A percentile compares a stretch with the other conserved stretches of the same genome.
These are phyloP conservation scores for Stegastes partitus DNA, from an alignment of 2,113 vertebrate species.

Conservation along the genomic window DNA sequence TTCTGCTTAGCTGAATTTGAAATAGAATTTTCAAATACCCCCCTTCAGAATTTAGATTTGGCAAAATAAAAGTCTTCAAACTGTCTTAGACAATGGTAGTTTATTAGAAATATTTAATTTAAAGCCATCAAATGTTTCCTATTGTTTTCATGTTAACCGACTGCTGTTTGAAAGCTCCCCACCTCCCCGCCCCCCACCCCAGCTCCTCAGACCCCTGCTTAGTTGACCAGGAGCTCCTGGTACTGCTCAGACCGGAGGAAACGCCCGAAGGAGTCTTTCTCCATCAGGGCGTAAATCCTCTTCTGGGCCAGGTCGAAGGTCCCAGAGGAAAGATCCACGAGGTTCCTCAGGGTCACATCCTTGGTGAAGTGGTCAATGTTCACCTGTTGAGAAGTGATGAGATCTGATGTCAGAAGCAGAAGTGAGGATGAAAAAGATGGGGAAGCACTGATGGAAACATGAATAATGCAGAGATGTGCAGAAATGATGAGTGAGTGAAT, in stretches of 20 bases:
- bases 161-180: slow-evolving; percentile 56
- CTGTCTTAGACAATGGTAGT: slow-evolving; percentile 6
- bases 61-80: slow-evolving; percentile 36
- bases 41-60: slow-evolving; percentile 1
- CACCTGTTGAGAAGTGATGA: slow-evolving; percentile 83
- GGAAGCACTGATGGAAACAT: too few relatives aligned
- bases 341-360: slow-evolving; percentile 92
- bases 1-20: slow-evolving; percentile 4
- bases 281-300: slow-evolving; percentile 94
- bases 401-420: neutral
- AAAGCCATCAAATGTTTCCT: neutral
- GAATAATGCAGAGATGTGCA: too few relatives aligned
- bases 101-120: slow-evolving; percentile 45
- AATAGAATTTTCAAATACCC: neutral
- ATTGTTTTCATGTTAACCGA: neutral
- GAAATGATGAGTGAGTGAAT: too few relatives aligned
- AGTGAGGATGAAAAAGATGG: neutral
- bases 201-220: slow-evolving; percentile 16
- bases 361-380: slow-evolving; percentile 98
- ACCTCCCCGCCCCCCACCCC: slow-evolving; percentile 15
- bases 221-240: slow-evolving; percentile 87
- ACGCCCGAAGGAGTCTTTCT: slow-evolving; percentile 96
- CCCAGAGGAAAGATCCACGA: slow-evolving; percentile 88
- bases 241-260: slow-evolving; percentile 93
- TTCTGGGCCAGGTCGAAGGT: slow-evolving; percentile 96